Evolutionary conservation across 2,888 invertebrate species (phyloP), one percentile per base, ranked within the genome.

Genomic region (Cephus spinipes): DNA sequence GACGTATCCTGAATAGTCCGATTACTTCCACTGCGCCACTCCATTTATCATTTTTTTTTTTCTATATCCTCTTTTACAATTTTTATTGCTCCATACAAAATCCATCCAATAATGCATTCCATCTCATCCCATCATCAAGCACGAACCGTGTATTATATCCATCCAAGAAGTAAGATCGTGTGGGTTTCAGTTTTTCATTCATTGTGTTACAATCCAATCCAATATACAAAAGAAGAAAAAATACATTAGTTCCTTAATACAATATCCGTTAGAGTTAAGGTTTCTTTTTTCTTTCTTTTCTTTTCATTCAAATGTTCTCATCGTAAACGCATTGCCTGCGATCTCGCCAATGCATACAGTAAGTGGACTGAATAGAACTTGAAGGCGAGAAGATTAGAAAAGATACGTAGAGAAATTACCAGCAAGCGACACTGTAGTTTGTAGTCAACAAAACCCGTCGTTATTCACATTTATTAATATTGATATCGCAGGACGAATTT

Each of bases 151-250:
- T 73, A 30, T 88, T 88, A 87, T 88, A 89, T 91, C 91, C 91
- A 90, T 91, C 91, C 90, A 90, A 91, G 91, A 90, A 91, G 91
- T 85, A 91, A 91, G 89, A 91, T 90, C 90, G 91, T 91, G 90
- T 89, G 87, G 91, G 89, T 90, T 91, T 91, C 90, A 91, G 91
- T 90, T 90, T 91, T 91, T 91, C 91, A 91, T 90, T 91, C 91
- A 91, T 91, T 90, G 91, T 89, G 91, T 90, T 90, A 91, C 87
- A 91, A 91, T 91, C 91, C 91, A 90, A 91, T 91, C 91, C 91
- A 90, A 91, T 91, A 91, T 91, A 91, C 91, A 91, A 91, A 91
- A 91, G 90, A 91, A 91, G 91, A 91, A 91, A 91, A 91, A 91
- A 91, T 90, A 90, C 91, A 91, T 91, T 91, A 91, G 91, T 91